These are phyloP conservation scores for Cyanistes caeruleus DNA, from an alignment of 2,113 vertebrate genomes.

Conservation along the genomic window DNA sequence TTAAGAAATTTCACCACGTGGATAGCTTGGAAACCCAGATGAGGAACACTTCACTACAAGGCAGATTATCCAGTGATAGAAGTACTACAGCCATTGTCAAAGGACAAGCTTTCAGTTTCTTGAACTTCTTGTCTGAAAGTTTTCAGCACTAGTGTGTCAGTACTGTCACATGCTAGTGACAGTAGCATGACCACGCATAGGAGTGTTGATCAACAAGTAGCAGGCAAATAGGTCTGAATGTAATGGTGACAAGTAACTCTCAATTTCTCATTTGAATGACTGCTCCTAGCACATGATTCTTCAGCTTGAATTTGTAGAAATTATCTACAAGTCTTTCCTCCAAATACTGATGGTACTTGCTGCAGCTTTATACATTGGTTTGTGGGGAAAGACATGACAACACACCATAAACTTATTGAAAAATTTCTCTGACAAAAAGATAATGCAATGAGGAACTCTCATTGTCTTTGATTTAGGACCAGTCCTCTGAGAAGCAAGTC, in stretches of 20 bases:
- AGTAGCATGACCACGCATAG: background rate
- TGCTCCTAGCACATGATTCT: background rate
- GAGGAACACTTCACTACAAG: background rate
- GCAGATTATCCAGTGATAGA: background rate
- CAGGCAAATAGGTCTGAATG: background rate
- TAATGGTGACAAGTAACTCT: background rate
- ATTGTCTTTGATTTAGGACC: background rate
- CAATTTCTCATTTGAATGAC: background rate
- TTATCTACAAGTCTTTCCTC: background rate
- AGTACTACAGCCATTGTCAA: background rate
- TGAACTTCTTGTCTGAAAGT: background rate
- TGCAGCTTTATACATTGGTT: background rate
- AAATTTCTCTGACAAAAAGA: background rate
- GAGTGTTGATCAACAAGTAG: background rate
- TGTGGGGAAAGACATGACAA: background rate
- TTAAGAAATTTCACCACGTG: background rate
- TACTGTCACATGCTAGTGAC: background rate
- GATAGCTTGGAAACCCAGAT: background rate
- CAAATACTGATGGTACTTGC: background rate
- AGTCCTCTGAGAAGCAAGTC: background rate
- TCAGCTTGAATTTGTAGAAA: background rate
- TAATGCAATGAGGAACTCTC: background rate
- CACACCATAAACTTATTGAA: background rate
- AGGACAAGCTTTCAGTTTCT: background rate
- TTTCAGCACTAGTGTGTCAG: background rate